Evolutionary conservation across 2,888 invertebrate species (phyloP), one percentile per base, ranked within the genome.

Genomic region (Apodemia zela): DNA sequence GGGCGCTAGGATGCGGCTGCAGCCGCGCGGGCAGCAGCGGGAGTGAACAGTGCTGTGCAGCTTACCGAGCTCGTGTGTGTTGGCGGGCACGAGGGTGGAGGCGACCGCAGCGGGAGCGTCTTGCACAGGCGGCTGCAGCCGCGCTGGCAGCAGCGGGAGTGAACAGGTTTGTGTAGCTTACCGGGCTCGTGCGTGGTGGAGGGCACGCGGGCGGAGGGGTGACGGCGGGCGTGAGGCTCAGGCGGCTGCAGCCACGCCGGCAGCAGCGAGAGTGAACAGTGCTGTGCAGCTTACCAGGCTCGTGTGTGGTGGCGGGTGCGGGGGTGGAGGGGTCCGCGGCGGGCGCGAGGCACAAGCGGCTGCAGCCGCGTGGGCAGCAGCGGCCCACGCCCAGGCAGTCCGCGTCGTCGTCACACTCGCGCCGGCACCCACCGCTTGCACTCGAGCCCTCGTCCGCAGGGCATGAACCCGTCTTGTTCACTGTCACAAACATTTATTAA

Each of bases 311-410:
- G 25, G 64, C 61, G 63, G 67, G 61, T 67, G 66, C 25, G 68
- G 68, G 54, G 35, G 62, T 65, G 51, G 68, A 45, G 10, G 62
- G 62, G 59, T 67, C 65, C 29, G 61, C 33, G 21, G 77, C 82
- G 33, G 90, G 88, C 38, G 74, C 75, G 25, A 83, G 77, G 77
- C 98, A 98, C 33, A 94, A 90, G 33, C 93, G 92, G 54, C 95
- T 95, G 81, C 98, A 98, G 61, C 96, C 96, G 73, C 94, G 94
- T 68, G 85, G 84, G 81, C 98, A 98, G 80, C 98, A 98, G 84
- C 98, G 98, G 78, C 94, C 93, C 29, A 94, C 93, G 42, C 94
- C 94, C 15, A 93, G 85, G 79, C 98, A 98, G 77, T 97, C 96
- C 0, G 96, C 96, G 80, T 98, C 98, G 63, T 94, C 94, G 66